These are phyloP conservation scores for Microctonus aethiopoides DNA, from an alignment of 2,888 invertebrate species.

Conservation along the genomic window DNA sequence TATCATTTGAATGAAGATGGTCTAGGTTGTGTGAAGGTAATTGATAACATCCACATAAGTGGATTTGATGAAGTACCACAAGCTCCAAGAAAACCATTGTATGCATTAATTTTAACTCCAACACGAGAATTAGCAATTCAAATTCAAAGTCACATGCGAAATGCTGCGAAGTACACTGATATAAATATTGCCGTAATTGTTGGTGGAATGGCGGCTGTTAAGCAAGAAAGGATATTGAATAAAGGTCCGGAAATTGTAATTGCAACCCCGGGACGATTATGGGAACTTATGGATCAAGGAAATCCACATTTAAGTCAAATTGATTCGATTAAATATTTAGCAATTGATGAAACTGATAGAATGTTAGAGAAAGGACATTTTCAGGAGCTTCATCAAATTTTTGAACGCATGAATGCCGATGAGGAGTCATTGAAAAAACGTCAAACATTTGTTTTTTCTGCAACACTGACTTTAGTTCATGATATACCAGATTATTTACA, in stretches of 20 bases:
- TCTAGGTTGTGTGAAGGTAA: conserved; percentile 73
- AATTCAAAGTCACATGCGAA: conserved; percentile 85
- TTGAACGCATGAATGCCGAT: conserved; percentile 83
- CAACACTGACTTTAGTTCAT: conserved; percentile 93
- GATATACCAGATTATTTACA: conserved; percentile 81
- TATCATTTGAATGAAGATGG: conserved; percentile 43
- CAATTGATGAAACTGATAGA: conserved; percentile 98
- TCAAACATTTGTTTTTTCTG: conserved; percentile 97
- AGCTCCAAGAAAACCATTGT: conserved; percentile 72
- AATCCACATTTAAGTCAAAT: conserved; percentile 81
- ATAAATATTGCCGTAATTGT: conserved; percentile 83
- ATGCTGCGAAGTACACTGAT: conserved; percentile 84
- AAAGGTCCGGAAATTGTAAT: conserved; percentile 93
- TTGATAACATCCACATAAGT: conserved; percentile 69
- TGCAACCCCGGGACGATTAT: conserved; percentile 96
- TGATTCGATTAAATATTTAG: conserved; percentile 80
- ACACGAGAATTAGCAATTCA: conserved; percentile 97
- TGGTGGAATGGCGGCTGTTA: conserved; percentile 94
- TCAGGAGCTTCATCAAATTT: conserved; percentile 84
- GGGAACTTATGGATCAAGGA: conserved; percentile 89
- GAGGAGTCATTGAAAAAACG: conserved; percentile 72
- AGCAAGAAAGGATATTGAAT: conserved; percentile 88
- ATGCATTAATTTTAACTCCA: conserved; percentile 91
- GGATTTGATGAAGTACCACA: conserved; percentile 48
- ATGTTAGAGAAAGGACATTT: conserved; percentile 98